Conservation (phyloP, 2,888 invertebrate genomes). For the Sepioteuthis lessoniana region DNA sequence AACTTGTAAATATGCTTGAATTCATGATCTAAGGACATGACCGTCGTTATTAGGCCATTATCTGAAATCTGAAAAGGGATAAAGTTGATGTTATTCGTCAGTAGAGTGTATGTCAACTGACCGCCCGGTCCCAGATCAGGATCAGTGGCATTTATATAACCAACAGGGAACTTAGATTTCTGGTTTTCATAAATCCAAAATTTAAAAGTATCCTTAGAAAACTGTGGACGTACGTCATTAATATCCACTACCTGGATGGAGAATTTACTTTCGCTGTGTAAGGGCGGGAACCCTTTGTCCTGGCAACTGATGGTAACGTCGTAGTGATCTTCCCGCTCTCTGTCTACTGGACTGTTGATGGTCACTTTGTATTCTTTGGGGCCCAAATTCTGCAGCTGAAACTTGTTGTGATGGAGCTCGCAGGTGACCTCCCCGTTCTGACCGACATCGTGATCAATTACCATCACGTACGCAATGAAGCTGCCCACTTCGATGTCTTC, state of each 20-base stretch:
- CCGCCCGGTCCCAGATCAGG: not conserved
- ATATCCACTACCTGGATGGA: not conserved
- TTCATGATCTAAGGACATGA: not conserved
- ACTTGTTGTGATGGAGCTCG: not conserved
- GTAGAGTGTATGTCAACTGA: not conserved
- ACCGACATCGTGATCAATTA: not conserved
- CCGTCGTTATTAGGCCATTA: not conserved
- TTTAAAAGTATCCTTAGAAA: not conserved
- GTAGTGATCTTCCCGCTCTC: not conserved
- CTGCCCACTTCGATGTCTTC: not conserved
- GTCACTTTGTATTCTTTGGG: constrained; percentile 6
- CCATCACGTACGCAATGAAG: not conserved
- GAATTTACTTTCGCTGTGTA: constrained; percentile 1
- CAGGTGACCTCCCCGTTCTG: not conserved
- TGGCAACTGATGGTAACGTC: constrained; percentile 13
- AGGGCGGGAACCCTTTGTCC: constrained; percentile 33
- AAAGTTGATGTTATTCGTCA: not conserved
- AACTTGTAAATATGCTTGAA: not conserved
- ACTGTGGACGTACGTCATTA: constrained; percentile 33
- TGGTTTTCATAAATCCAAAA: not conserved
- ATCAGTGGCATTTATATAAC: not conserved
- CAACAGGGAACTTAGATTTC: not conserved
- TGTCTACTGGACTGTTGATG: not conserved
- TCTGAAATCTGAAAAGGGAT: constrained; percentile 33
- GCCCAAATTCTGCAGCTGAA: not conserved